Conservation (phyloP, 2,113 vertebrate species). For the Benitochromis conjunctus region DNA sequence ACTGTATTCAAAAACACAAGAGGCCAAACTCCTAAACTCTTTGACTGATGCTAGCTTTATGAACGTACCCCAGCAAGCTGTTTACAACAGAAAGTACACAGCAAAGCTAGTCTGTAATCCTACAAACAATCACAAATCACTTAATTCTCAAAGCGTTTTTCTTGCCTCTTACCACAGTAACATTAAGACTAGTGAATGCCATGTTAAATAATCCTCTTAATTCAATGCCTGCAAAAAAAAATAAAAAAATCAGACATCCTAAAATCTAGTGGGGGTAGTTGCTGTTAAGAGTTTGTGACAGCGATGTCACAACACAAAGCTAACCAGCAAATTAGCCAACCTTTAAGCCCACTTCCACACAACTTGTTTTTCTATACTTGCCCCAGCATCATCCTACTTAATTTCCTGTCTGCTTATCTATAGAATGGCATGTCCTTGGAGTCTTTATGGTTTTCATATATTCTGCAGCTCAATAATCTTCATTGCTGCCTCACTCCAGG, state of each 20-base stretch:
- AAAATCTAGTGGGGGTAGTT: neutral
- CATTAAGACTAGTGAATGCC: conserved; percentile 23
- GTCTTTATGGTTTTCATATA: conserved; percentile 9
- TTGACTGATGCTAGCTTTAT: neutral
- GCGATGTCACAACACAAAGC: neutral
- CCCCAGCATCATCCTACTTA: neutral
- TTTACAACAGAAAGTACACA: conserved; percentile 1
- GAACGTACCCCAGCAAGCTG: neutral
- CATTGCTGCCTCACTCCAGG: neutral
- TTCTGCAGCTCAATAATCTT: conserved; percentile 8
- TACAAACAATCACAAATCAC: conserved; percentile 52
- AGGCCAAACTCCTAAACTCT: neutral
- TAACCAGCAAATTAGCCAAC: neutral
- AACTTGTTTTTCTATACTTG: neutral
- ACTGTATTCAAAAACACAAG: neutral
- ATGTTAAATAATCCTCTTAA: conserved; percentile 60
- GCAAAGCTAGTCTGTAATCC: conserved; percentile 35
- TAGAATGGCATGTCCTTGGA: neutral
- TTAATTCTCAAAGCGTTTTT: conserved; percentile 45
- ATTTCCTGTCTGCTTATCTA: conserved; percentile 40
- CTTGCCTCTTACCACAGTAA: conserved; percentile 38
- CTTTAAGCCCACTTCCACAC: neutral
- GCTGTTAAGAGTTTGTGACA: neutral
- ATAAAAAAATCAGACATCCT: conserved; percentile 28
- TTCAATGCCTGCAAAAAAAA: neutral